Base-by-base conservation (phyloP, 2,888 invertebrate genomes). In the Eupithecia centaureata region DNA sequence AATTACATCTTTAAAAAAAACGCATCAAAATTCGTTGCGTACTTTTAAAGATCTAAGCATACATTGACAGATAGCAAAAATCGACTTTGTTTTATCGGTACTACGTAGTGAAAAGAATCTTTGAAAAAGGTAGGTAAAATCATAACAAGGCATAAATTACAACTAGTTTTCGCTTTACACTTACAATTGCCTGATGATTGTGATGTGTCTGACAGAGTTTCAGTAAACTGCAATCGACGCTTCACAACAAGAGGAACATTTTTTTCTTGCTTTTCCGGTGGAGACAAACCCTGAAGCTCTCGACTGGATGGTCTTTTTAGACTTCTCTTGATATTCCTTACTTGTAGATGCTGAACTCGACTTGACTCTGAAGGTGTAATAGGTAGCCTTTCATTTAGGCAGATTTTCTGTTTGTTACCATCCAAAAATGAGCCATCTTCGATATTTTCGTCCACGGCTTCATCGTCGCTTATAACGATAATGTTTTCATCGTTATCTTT, bases 241-340 rank as follows among this genome's bases (percentile, higher is more conserved):
- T 80, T 86, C 3, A 47, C 47, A 22, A 22, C 47, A 2, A 3
- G 12, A 18, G 47, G 12, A 4, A 76, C 82, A 71, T 77, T 86
- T 13, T 82, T 83, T 10, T 85, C n/a, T 71, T 81, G 70, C 38
- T 72, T 78, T 10, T 32, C 68, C 7, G 71, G 30, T 0, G 89
- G 85, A 0, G 91, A 85, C 15, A 89, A 27, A 1, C 90, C 87
- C 68, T 86, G 88, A 54, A 92, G 68, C 73, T 91, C 92, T 25
- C 87, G 79, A 71, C 92, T 92, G 54, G 89, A 89, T 0, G 91
- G 91, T 61, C 91, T 82, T 67, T 86, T 91, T 0, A 91, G 74
- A 78, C 91, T 92, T 47, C 81, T 86, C 73, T 92, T 92, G 30
- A 91, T 83, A 77, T 92, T 91, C 60, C 74, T 90, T 0, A 89